Base-by-base conservation (phyloP, 2,797 vertebrate species). In the Echeneis naucrates region DNA sequence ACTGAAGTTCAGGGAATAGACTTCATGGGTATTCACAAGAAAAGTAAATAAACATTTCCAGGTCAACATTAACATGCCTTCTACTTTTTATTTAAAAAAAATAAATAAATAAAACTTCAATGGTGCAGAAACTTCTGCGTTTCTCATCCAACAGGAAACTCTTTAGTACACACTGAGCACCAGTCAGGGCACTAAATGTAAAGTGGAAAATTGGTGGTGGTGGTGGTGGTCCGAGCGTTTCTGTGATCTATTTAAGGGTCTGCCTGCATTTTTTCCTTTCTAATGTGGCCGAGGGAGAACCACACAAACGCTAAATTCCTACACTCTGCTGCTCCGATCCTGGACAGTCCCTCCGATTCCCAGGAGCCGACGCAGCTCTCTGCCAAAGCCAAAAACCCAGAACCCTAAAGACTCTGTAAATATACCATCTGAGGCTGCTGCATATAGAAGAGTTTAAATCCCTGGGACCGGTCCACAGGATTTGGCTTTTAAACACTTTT, bases 251-350 rank as follows among this genome's bases (percentile, higher is more conserved):
- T 90, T 91, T 87, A 71, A 77, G 75, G 74, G 72, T 52, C 59
- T 68, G 82, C 55, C 57, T 54, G 61, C 24, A 32, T 59, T 56
- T 62, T 67, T 70, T 69, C n/a, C 4, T 72, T 64, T 87, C 70
- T 89, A 54, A 84, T 88, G 90, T 88, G 90, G 90, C 77, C 3
- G 26, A 81, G 88, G 83, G 87, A 88, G 88, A 87, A 88, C 80
- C 87, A 72, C 84, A 75, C 84, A 82, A 81, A 87, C 72, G 3
- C 14, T 73, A 37, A 69, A 82, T 86, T 88, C 89, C 80, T 89
- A 35, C 81, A 60, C 68, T 62, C 44, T 16, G 48, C 73, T 61
- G 59, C 68, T 68, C 24, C 4, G 48, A 51, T 77, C 67, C 68
- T 32, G 77, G 75, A 82, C 55, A 11, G 69, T 73, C 68, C 68